Conservation (phyloP, 2,888 invertebrate species). For the Priocnemis perturbator region DNA sequence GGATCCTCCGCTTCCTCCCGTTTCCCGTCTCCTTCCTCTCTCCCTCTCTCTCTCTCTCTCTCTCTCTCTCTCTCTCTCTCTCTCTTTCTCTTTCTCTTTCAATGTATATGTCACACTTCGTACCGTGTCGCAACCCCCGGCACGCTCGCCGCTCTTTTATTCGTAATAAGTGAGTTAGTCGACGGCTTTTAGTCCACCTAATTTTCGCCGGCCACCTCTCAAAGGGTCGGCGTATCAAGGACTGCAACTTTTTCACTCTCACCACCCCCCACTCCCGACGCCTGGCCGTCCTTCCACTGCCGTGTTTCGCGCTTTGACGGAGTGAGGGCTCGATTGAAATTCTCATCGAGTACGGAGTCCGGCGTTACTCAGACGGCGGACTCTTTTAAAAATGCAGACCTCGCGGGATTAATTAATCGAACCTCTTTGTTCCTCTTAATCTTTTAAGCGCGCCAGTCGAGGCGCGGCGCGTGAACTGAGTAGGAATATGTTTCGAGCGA, state of each 20-base stretch:
- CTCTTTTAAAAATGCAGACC: not conserved
- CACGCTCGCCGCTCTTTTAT: constrained; percentile 58
- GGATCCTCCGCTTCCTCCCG: constrained; percentile 44
- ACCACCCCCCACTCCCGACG: not conserved
- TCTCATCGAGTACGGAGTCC: too few relatives aligned
- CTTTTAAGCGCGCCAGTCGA: not conserved
- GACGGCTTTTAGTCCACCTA: constrained; percentile 62
- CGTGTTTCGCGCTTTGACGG: too few relatives aligned
- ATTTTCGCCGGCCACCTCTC: constrained; percentile 53
- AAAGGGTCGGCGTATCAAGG: constrained; percentile 33
- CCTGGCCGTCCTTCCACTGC: not conserved
- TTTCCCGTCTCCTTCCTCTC: constrained; percentile 19
- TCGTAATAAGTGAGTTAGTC: constrained; percentile 67
- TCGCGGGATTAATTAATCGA: not conserved
- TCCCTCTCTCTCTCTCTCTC: constrained; percentile 15
- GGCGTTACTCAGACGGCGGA: too few relatives aligned
- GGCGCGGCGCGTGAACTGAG: too few relatives aligned
- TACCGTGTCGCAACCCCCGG: not conserved
- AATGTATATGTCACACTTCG: not conserved
- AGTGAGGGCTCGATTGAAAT: too few relatives aligned
- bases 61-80: too few relatives aligned
- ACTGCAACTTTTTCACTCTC: not conserved
- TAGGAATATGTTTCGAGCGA: not conserved
- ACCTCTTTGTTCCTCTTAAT: not conserved
- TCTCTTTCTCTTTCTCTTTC: too few relatives aligned